A percentile compares a stretch with the other conserved stretches of the same genome.
These are phyloP conservation scores for Sclerodermus sp. DNA, from an alignment of 2,888 invertebrate genomes.

Conservation along the genomic window DNA sequence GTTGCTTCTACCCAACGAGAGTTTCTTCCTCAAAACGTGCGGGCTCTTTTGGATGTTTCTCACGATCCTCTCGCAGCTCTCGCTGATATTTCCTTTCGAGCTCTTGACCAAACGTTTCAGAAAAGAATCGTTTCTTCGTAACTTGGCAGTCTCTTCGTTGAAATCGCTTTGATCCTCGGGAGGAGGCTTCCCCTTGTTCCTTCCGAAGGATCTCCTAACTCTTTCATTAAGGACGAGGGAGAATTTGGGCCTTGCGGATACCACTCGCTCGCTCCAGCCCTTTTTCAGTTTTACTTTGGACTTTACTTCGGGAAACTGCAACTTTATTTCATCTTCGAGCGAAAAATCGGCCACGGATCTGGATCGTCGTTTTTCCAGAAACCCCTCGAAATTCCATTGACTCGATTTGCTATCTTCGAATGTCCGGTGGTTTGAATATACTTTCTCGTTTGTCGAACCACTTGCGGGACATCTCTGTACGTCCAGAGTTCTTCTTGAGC, in stretches of 20 bases:
- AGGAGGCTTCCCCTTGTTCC: not conserved
- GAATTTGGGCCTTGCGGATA: constrained; percentile 4
- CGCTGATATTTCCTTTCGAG: constrained; percentile 36
- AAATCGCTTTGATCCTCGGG: not conserved
- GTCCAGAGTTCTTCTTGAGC: constrained; percentile 36
- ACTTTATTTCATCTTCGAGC: constrained; percentile 7
- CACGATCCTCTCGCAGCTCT: constrained; percentile 40
- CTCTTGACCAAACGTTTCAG: constrained; percentile 37
- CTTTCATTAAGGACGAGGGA: constrained; percentile 9
- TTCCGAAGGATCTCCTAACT: not conserved
- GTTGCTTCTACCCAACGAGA: constrained; percentile 19
- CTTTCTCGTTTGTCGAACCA: constrained; percentile 34
- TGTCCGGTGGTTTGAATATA: constrained; percentile 44
- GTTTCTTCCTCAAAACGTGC: constrained; percentile 28
- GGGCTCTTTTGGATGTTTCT: constrained; percentile 42
- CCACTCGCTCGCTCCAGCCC: constrained; percentile 25
- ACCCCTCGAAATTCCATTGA: constrained; percentile 2
- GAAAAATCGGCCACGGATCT: constrained; percentile 4
- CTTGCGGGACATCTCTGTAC: constrained; percentile 43
- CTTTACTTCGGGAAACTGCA: constrained; percentile 2
- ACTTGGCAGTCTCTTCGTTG: not conserved
- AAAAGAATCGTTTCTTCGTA: constrained; percentile 32
- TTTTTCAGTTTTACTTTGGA: constrained; percentile 15
- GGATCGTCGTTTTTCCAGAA: constrained; percentile 1
- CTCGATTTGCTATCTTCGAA: constrained; percentile 37